Evolutionary conservation across 2,797 vertebrate species (phyloP), one percentile per base, ranked within the genome.

Genomic region (Platyrinchus mystaceus): DNA sequence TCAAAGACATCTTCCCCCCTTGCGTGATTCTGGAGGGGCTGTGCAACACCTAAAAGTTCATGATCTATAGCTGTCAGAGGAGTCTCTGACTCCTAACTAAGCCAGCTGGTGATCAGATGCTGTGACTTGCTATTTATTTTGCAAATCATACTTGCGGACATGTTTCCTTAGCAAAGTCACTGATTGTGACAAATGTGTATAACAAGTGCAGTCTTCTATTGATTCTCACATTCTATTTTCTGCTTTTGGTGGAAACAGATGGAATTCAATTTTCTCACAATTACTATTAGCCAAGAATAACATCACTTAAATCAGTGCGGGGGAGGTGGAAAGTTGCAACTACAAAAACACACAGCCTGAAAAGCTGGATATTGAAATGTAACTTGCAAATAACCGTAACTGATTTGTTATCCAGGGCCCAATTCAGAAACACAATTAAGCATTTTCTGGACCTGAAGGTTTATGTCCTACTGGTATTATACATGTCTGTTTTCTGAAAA

Each of bases 211-310:
- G 94, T 76, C 90, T 82, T 96, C 96, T 96, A 95, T 96, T 96
- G 95, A 96, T 95, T 96, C 95, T 84, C 95, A 96, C 96, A 84
- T 96, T 96, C 94, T 95, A 95, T 95, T 96, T 96, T 94, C 95
- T 22, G 74, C 90, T 87, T 93, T 95, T 84, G 95, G 94, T 95
- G 96, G 94, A 96, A 96, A 94, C 96, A 96, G 96, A 96, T 96
- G 96, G 96, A 95, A 96, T 94, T 94, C 77, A 90, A 90, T 96
- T 95, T 96, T 96, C 96, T 95, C 95, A 95, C 94, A 95, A 96
- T 96, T 95, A 90, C 86, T 96, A 96, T 96, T 96, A 96, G 96
- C 94, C 96, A 96, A 96, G 93, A 96, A 96, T 94, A 96, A 96
- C 95, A 96, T 92, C 94, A 90, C 95, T 96, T 93, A 92, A 96